Evolutionary conservation across 2,113 vertebrate species (phyloP), one percentile per base, ranked within the genome.

Genomic region (Heterotis niloticus): DNA sequence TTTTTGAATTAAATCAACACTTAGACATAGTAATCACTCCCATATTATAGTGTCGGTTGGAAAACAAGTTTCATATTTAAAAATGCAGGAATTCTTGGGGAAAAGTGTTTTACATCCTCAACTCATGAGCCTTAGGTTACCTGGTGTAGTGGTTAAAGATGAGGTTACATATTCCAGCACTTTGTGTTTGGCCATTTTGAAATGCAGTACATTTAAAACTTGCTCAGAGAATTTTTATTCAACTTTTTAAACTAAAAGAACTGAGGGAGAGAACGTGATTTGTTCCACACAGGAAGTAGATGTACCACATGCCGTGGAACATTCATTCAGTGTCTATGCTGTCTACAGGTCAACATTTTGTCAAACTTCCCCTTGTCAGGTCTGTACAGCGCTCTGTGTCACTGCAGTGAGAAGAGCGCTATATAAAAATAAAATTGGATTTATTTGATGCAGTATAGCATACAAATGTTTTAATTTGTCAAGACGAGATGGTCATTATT

Each of bases 11-110:
- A 68, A 57, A 67, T 69, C 54, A 51, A 52, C 51, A 52, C 64
- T 57, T 28, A 44, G 23, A 78, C 57, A 24, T 57, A 18, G 57
- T 78, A 78, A 78, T 78, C 23, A 78, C 23, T 68, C 18, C 64
- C 76, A 78, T 26, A 68, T 69, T 78, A 64, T 69, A 52, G 51
- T 29, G 65, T 78, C 28, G 17, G 28, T 16, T 29, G 17, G 68
- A 70, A 70, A 70, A 44, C 34, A 44, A 44, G 71, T 74, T 51
- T 74, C 54, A 59, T 56, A 57, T 74, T 28, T 74, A 52, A 74
- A 74, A 74, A 51, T 74, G 71, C 12, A 26, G 54, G 57, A 59
- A 14, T 74, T 74, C 23, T 26, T n/a, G 54, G 52, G 12, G 54
- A 16, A 24, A 1, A 20, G 4, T n/a, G 71, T 57, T 74, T 74